phyloP scores from a whole-genome alignment of 2,113 vertebrate genomes.

The Xenopus tropicalis region DNA sequence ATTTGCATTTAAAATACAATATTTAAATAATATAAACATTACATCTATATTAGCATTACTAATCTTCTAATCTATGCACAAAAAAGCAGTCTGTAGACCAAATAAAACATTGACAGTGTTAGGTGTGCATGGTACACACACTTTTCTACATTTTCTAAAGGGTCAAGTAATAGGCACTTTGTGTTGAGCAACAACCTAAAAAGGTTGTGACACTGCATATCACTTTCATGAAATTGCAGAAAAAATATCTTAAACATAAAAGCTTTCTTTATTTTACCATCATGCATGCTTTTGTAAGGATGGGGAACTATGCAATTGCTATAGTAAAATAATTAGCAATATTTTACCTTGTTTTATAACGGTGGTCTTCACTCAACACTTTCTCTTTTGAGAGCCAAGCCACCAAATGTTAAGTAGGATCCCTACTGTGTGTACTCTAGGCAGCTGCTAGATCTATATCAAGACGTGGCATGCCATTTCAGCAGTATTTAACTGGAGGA shows the following conservation, averaged over 20 bases:
- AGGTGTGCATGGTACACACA: background rate
- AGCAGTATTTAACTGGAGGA: conserved; percentile 14
- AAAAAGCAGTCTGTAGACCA: too few species aligned
- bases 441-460: conserved; percentile 56
- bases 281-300: conserved; percentile 20
- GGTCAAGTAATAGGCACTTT: conserved; percentile 18
- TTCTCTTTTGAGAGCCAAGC: conserved; percentile 21
- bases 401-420: conserved; percentile 47
- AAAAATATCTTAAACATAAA: conserved; percentile 26
- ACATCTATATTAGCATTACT: too few species aligned
- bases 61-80: too few species aligned
- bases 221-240: conserved; percentile 39
- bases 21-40: too few species aligned
- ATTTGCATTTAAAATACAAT: too few species aligned
- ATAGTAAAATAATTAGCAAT: conserved; percentile 37
- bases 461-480: conserved; percentile 53
- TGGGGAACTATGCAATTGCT: conserved; percentile 36
- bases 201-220: conserved; percentile 35
- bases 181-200: conserved; percentile 24
- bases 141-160: conserved; percentile 5
- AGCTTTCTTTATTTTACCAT: conserved; percentile 21
- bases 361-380: conserved; percentile 39
- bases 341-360: conserved; percentile 27
- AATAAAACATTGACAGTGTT: too few species aligned
- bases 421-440: conserved; percentile 50